phyloP scores from a whole-genome alignment of 1,140 invertebrate species.

The Zaprionus inermis region DNA sequence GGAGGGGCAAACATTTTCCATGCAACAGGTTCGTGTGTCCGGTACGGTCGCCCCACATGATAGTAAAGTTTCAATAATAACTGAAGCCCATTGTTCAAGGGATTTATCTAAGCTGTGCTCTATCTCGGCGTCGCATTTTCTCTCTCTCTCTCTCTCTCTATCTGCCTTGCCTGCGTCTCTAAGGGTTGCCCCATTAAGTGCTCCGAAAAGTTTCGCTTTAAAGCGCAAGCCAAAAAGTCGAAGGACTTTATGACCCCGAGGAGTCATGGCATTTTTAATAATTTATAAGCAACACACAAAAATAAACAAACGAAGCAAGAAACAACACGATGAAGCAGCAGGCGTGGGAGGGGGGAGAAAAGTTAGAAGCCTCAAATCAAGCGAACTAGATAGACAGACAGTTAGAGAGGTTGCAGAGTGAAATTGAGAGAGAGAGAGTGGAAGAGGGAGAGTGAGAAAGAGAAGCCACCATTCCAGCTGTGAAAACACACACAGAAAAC shows the following conservation, averaged over 20 bases:
- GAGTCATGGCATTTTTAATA: conserved; percentile 64
- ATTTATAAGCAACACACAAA: conserved; percentile 56
- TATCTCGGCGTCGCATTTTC: neutral
- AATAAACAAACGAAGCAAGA: conserved; percentile 24
- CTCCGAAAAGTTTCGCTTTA: conserved; percentile 14
- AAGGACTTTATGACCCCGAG: conserved; percentile 41
- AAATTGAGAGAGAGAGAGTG: neutral
- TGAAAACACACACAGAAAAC: conserved; percentile 44
- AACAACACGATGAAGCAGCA: conserved; percentile 12
- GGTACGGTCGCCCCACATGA: conserved; percentile 12
- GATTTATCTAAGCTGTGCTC: conserved; percentile 18
- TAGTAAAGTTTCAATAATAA: conserved; percentile 44
- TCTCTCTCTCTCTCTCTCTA: neutral
- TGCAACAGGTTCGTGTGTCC: conserved; percentile 37
- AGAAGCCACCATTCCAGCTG: conserved; percentile 1
- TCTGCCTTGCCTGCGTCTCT: neutral
- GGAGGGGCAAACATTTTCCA: no score
- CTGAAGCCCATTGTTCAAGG: conserved; percentile 24
- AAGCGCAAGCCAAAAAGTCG: conserved; percentile 27
- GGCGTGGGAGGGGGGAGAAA: neutral
- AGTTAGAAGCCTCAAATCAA: conserved; percentile 42
- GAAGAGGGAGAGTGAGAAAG: neutral
- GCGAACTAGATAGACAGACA: conserved; percentile 32
- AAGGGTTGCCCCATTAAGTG: conserved; percentile 4
- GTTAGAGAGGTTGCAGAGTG: neutral